Conservation (phyloP, 2,888 invertebrate genomes). For the Parnassius mnemosyne region DNA sequence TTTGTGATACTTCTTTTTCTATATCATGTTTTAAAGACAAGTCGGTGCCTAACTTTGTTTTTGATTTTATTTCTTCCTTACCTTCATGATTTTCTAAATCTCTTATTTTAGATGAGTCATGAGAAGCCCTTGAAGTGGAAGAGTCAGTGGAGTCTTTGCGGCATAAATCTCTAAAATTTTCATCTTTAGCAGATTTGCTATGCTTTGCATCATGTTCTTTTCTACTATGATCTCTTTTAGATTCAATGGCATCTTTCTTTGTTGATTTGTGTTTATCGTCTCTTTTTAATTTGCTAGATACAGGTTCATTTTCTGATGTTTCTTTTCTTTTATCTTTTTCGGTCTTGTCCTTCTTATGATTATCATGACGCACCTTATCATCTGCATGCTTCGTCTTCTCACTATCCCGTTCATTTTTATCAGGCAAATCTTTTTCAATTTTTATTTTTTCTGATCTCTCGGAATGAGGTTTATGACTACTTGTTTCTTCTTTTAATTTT, state of each 20-base stretch:
- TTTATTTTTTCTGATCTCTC: slow-evolving; percentile 50
- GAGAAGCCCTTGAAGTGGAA: slow-evolving; percentile 67
- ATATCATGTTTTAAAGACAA: slow-evolving; percentile 69
- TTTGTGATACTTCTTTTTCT: slow-evolving; percentile 64
- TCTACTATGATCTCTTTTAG: slow-evolving; percentile 65
- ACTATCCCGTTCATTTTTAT: slow-evolving; percentile 51
- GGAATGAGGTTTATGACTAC: slow-evolving; percentile 42
- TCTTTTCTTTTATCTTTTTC: slow-evolving; percentile 67
- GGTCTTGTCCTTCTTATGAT: slow-evolving; percentile 69
- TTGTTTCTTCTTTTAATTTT: slow-evolving; percentile 48
- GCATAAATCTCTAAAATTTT: slow-evolving; percentile 61
- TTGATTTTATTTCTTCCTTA: slow-evolving; percentile 63
- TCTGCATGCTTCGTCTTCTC: slow-evolving; percentile 60
- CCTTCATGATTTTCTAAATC: slow-evolving; percentile 58
- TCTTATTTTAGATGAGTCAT: slow-evolving; percentile 66
- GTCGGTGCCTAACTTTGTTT: slow-evolving; percentile 65
- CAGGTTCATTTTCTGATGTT: slow-evolving; percentile 45
- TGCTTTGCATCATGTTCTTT: slow-evolving; percentile 63
- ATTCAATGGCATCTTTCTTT: slow-evolving; percentile 61
- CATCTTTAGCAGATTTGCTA: slow-evolving; percentile 66
- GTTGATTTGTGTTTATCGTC: slow-evolving; percentile 76
- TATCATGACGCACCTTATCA: slow-evolving; percentile 70
- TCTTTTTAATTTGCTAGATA: slow-evolving; percentile 53
- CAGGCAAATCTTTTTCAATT: slow-evolving; percentile 47
- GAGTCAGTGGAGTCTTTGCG: slow-evolving; percentile 78